Conservation (phyloP, 2,888 invertebrate species). For the Chironomus riparius region DNA sequence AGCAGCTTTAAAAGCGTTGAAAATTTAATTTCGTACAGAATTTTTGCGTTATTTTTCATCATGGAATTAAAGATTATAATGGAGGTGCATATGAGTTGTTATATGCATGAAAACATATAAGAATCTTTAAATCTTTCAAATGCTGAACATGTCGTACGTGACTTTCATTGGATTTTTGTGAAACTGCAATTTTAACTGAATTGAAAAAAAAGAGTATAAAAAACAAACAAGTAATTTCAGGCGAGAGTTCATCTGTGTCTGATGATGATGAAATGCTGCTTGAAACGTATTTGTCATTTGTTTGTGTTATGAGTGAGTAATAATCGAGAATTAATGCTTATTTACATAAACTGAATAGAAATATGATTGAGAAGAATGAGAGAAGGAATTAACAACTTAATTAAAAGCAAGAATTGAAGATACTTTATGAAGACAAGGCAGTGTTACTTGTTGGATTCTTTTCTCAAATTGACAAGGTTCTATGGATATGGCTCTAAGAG, state of each 20-base stretch:
- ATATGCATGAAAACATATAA: not conserved
- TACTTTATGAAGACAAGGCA: not conserved
- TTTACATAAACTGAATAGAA: not conserved
- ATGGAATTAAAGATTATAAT: not conserved
- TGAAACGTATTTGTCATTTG: no score
- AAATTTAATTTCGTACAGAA: conserved; percentile 11
- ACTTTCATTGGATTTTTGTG: not conserved
- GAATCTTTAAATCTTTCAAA: not conserved
- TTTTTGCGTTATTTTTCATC: not conserved
- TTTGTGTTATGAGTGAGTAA: not conserved
- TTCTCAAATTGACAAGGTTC: not conserved
- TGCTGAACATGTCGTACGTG: not conserved
- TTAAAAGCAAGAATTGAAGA: not conserved
- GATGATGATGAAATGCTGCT: no score
- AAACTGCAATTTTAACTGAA: not conserved
- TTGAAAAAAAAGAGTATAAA: not conserved
- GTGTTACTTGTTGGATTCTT: not conserved
- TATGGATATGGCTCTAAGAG: no score
- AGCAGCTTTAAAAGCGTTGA: not conserved
- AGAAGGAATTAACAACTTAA: not conserved
- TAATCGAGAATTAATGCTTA: not conserved
- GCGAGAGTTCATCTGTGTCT: no score
- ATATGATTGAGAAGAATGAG: not conserved
- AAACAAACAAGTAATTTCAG: not conserved
- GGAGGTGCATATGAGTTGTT: not conserved